Evolutionary conservation across 2,113 vertebrate genomes (phyloP).

Genomic region (Lampris megalopsis): DNA sequence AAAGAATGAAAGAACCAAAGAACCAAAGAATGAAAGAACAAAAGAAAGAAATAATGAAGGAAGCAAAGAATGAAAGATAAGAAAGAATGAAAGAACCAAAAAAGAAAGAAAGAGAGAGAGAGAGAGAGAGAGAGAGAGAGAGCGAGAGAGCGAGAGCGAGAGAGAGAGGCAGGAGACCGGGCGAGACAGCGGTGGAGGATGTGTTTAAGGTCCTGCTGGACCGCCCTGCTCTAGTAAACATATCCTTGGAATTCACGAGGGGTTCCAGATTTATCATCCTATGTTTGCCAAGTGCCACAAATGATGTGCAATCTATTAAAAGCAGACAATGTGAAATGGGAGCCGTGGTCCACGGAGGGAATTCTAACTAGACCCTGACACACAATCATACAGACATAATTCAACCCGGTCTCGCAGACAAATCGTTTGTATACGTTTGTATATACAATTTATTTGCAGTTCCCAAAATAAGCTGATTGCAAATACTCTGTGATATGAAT

Average conservation of each 20-base stretch:
- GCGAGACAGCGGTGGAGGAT: too few relatives aligned
- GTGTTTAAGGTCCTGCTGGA: not conserved
- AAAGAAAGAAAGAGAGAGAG: not conserved
- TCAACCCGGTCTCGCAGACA: too few relatives aligned
- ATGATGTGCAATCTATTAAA: conserved; percentile 2
- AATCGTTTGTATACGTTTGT: too few relatives aligned
- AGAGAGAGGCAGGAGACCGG: too few relatives aligned
- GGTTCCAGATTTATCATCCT: conserved; percentile 11
- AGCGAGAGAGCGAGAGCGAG: too few relatives aligned
- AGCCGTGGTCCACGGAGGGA: conserved; percentile 4
- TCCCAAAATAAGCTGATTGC: not conserved
- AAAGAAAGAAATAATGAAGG: too few relatives aligned
- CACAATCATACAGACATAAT: not conserved
- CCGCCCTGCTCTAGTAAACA: conserved; percentile 11
- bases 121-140: too few relatives aligned
- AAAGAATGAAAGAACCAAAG: conserved; percentile 5
- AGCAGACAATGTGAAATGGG: conserved; percentile 10
- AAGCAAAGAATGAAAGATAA: not conserved
- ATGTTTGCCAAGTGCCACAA: conserved; percentile 22
- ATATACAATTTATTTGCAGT: too few relatives aligned
- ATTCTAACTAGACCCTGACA: not conserved
- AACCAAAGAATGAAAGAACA: not conserved
- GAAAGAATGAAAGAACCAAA: too few relatives aligned
- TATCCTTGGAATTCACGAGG: conserved; percentile 12
- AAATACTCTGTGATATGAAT: not conserved